phyloP scores from a whole-genome alignment of 2,797 vertebrate genomes.

The Ptychobarbus kaznakovi region DNA sequence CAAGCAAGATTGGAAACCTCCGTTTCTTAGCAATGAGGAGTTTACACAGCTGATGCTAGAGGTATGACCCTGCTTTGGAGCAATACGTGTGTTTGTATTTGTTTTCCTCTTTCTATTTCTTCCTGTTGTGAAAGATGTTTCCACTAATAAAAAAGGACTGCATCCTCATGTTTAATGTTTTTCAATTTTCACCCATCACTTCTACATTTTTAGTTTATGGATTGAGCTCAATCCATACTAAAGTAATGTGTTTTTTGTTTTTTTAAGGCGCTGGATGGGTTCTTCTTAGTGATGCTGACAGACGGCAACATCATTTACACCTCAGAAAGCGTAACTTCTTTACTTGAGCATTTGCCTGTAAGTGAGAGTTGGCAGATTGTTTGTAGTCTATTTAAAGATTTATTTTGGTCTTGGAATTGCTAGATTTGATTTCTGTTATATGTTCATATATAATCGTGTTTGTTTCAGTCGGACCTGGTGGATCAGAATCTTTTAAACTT shows the following conservation, averaged over 20 bases:
- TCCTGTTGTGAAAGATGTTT: neutral
- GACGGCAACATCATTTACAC: constrained; percentile 98
- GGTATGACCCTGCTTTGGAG: constrained; percentile 74
- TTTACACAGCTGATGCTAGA: constrained; percentile 99
- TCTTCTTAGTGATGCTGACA: constrained; percentile 98
- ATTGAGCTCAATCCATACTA: no score
- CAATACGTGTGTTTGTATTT: neutral
- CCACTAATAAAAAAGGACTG: neutral
- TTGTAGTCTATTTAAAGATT: neutral
- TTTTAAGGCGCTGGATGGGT: constrained; percentile 93
- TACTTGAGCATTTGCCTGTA: constrained; percentile 97
- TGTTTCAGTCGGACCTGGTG: constrained; percentile 84
- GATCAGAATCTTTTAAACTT: constrained; percentile 99
- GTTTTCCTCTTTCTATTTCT: neutral
- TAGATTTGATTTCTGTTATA: neutral
- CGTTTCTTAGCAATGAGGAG: constrained; percentile 98
- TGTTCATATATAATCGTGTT: neutral
- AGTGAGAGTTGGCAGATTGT: constrained; percentile 66
- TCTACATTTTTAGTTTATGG: neutral
- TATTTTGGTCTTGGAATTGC: neutral
- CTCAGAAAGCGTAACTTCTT: constrained; percentile 94
- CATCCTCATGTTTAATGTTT: constrained; percentile 9
- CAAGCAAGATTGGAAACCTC: constrained; percentile 97
- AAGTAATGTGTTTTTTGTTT: neutral
- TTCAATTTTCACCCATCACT: neutral